Evolutionary conservation across 2,888 invertebrate genomes (phyloP), one percentile per base, ranked within the genome.

Genomic region (Conistra vaccinii): DNA sequence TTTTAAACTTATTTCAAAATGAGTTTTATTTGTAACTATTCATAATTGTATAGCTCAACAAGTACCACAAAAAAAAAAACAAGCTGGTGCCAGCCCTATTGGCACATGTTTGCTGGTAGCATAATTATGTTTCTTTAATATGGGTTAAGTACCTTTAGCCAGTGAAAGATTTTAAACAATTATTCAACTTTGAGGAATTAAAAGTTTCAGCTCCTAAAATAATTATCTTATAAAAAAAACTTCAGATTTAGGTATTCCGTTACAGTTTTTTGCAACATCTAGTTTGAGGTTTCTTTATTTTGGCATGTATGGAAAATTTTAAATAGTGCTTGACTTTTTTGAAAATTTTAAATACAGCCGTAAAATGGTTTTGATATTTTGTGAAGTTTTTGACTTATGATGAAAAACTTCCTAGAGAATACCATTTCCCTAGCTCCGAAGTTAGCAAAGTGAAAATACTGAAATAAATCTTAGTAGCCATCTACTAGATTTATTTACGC

Each of bases 101-200:
- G 14, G 23, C 51, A 63, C 39, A 69, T 77, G 67, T 45, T 80
- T 58, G 63, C 65, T 76, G 26, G 58, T 69, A 74, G 76, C 76
- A 84, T 65, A 35, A 48, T 48, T 48, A 79, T 78, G 78, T 80
- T 88, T 78, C 69, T 73, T 82, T 70, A 61, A 88, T 83, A 65
- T 84, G 73, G 84, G 81, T 84, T 86, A 87, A 85, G 81, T 84
- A 87, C 62, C 55, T 75, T 63, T 62, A 60, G 45, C 53, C 60
- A 72, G 70, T 67, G 69, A 73, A 74, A 63, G 75, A 80, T 69
- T 78, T 73, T 78, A 57, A 51, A 80, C 35, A 74, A 69, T 63
- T 69, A 67, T 63, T 67, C 29, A 66, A 74, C 51, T 35, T 48
- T 68, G 62, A 74, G 32, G 58, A 72, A 76, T 66, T 66, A 48